Evolutionary conservation across 1,140 invertebrate species (phyloP).

Genomic region (Paraescarpia echinospica): DNA sequence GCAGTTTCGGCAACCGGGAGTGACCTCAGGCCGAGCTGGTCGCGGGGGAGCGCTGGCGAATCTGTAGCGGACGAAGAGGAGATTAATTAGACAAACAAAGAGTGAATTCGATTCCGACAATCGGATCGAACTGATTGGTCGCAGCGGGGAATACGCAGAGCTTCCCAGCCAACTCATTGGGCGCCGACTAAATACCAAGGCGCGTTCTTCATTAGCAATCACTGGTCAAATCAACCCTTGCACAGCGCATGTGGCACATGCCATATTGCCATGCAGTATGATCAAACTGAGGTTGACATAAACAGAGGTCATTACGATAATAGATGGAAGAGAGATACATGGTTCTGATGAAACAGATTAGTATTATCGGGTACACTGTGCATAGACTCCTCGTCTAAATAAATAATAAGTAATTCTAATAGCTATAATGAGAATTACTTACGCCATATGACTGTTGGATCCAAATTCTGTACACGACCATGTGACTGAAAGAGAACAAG

Average conservation of each 20-base stretch:
- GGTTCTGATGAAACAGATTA: background rate
- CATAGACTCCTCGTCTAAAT: background rate
- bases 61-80: background rate
- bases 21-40: background rate
- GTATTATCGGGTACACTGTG: background rate
- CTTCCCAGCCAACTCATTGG: too few species aligned
- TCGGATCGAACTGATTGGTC: background rate
- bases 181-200: too few species aligned
- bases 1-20: background rate
- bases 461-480: background rate
- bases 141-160: background rate
- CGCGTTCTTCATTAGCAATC: too few species aligned
- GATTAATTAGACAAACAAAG: background rate
- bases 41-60: background rate
- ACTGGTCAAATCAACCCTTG: too few species aligned
- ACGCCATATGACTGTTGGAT: background rate
- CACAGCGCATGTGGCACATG: background rate
- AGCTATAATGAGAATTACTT: background rate
- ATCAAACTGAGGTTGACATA: background rate
- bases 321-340: background rate
- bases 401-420: background rate
- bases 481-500: background rate
- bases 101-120: background rate
- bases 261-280: background rate
- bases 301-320: background rate